These are phyloP conservation scores for Apteryx owenii DNA, from an alignment of 2,113 vertebrate genomes.

Conservation along the genomic window DNA sequence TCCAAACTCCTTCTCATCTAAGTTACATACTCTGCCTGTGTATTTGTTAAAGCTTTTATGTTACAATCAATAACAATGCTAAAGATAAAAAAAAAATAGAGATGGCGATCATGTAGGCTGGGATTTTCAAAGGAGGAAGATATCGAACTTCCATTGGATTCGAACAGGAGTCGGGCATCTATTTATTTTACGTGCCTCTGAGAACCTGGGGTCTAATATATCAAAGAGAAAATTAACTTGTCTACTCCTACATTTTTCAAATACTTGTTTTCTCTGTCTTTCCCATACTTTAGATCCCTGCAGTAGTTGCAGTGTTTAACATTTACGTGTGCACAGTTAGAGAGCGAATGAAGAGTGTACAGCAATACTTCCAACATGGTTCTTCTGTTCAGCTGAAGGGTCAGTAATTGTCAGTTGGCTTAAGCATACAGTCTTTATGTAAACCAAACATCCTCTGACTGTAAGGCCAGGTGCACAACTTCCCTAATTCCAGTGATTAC, in stretches of 20 bases:
- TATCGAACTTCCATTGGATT: not conserved
- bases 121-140: not conserved
- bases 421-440: not conserved
- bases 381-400: not conserved
- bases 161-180: not conserved
- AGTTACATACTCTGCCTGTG: not conserved
- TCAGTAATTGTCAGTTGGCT: not conserved
- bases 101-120: not conserved
- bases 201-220: not conserved
- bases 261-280: not conserved
- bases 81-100: not conserved
- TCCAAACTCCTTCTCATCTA: not conserved
- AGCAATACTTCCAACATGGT: not conserved
- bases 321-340: not conserved
- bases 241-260: not conserved
- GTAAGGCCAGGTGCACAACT: not conserved
- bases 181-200: not conserved
- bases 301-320: not conserved
- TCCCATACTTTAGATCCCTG: not conserved
- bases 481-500: not conserved
- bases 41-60: not conserved
- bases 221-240: not conserved
- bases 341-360: not conserved
- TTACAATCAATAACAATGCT: not conserved
- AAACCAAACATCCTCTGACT: not conserved